Evolutionary conservation across 2,888 invertebrate species (phyloP).

Genomic region (Plemyria rubiginata): DNA sequence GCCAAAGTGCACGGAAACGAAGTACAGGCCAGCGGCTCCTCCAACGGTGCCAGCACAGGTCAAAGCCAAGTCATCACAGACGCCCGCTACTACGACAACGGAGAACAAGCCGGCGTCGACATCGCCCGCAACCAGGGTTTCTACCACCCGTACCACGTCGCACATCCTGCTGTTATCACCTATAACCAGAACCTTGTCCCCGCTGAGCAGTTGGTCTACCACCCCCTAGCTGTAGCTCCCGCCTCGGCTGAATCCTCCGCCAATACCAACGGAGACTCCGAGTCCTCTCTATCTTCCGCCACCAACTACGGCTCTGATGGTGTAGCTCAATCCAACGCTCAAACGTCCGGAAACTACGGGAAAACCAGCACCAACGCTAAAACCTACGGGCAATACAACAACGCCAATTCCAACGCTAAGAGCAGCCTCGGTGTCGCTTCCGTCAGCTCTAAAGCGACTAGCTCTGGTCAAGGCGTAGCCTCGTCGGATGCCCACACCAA

Average conservation of each 20-base stretch:
- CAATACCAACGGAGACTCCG: slow-evolving; percentile 54
- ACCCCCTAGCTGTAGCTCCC: slow-evolving; percentile 51
- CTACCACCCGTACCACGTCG: slow-evolving; percentile 63
- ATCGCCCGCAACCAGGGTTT: slow-evolving; percentile 51
- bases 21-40: slow-evolving; percentile 57
- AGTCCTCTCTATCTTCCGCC: slow-evolving; percentile 60
- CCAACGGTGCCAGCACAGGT: slow-evolving; percentile 53
- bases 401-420: slow-evolving; percentile 65
- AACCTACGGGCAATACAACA: slow-evolving; percentile 56
- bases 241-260: slow-evolving; percentile 64
- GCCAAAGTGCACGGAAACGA: slow-evolving; percentile 56
- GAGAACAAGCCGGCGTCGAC: slow-evolving; percentile 31
- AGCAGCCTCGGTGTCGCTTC: slow-evolving; percentile 49
- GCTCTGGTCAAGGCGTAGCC: slow-evolving; percentile 56
- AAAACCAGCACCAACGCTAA: slow-evolving; percentile 65
- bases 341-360: slow-evolving; percentile 58
- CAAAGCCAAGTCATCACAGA: slow-evolving; percentile 60
- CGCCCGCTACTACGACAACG: slow-evolving; percentile 54
- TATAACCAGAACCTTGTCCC: slow-evolving; percentile 67
- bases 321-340: slow-evolving; percentile 62
- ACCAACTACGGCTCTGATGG: slow-evolving; percentile 57
- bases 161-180: slow-evolving; percentile 65
- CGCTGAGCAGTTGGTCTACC: slow-evolving; percentile 38
- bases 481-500: slow-evolving; percentile 55
- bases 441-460: slow-evolving; percentile 30